phyloP scores from a whole-genome alignment of 2,113 vertebrate genomes.

The Stictonetta naevosa region DNA sequence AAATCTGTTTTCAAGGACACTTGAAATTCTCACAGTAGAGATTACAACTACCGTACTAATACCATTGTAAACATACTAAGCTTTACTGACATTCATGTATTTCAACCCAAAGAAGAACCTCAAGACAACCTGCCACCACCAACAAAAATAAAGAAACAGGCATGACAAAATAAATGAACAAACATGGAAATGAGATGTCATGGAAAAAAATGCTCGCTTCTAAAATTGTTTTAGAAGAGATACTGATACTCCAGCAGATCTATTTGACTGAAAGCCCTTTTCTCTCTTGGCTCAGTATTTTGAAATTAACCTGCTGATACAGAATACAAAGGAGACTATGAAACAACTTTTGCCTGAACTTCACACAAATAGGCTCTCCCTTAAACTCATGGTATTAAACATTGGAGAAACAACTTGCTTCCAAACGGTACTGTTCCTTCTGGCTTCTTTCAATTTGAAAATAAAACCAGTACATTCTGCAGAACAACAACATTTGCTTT shows the following conservation, averaged over 20 bases:
- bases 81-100: not conserved
- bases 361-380: not conserved
- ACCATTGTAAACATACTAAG: not conserved
- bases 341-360: not conserved
- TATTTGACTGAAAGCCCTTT: not conserved
- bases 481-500: not conserved
- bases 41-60: not conserved
- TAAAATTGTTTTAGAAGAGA: not conserved
- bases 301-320: not conserved
- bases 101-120: not conserved
- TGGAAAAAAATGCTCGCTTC: not conserved
- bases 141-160: not conserved
- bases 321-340: rapidly evolving
- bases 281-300: not conserved
- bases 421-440: not conserved
- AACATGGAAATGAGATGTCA: not conserved
- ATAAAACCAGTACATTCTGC: not conserved
- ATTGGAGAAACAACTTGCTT: not conserved
- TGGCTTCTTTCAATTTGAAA: not conserved
- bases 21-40: not conserved
- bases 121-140: not conserved
- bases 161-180: not conserved
- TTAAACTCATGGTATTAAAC: not conserved
- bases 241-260: not conserved
- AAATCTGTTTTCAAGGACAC: not conserved